A percentile compares a stretch with the other conserved stretches of the same genome.
Evolutionary conservation across 2,113 vertebrate species (phyloP).

Genomic region (Ornithorhynchus anatinus): DNA sequence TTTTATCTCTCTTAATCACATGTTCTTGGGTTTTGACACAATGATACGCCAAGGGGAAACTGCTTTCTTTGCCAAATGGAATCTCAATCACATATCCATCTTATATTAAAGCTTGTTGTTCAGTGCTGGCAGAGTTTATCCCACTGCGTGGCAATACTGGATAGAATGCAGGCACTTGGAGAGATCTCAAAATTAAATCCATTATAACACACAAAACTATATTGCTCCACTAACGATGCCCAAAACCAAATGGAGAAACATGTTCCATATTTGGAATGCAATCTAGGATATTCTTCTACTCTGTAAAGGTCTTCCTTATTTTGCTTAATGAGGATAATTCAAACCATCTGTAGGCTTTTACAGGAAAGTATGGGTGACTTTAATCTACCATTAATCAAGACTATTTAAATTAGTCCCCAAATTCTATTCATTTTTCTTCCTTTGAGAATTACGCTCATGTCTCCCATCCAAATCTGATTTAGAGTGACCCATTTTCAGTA

Average conservation of each 20-base stretch:
- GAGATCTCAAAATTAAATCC: neutral
- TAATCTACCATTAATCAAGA: neutral
- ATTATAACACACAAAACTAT: neutral
- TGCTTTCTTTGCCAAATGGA: neutral
- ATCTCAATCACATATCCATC: neutral
- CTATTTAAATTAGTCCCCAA: neutral
- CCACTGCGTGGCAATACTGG: neutral
- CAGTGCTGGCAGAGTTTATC: neutral
- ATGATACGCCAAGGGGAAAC: neutral
- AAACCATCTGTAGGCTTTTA: neutral
- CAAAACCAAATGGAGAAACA: conserved; percentile 3
- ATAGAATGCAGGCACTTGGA: neutral
- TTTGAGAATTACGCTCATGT: neutral
- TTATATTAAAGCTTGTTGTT: neutral
- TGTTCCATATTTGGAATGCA: neutral
- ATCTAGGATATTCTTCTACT: neutral
- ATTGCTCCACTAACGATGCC: neutral
- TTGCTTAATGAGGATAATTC: neutral
- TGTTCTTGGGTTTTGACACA: no score
- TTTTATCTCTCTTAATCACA: no score
- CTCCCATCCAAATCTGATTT: neutral
- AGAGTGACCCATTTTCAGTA: neutral
- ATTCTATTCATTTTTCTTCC: neutral
- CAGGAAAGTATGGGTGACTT: neutral
- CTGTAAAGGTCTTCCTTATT: neutral